These are phyloP conservation scores for Phalacrocorax pelagicus DNA, from an alignment of 2,113 vertebrate species.

Conservation along the genomic window DNA sequence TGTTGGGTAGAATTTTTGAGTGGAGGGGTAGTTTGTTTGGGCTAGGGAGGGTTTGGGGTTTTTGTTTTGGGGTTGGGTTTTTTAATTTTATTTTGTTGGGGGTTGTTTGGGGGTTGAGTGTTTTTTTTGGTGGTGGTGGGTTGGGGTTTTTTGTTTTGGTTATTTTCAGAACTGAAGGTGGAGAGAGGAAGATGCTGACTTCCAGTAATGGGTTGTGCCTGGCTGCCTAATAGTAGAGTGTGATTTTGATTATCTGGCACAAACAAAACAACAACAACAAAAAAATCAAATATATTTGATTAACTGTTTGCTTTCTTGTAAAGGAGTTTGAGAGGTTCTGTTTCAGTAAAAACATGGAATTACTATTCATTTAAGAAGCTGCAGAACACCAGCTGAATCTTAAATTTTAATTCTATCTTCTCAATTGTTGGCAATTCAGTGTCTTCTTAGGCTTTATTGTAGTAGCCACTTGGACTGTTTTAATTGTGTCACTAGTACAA, in stretches of 20 bases:
- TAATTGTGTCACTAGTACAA: not conserved
- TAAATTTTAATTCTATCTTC: not conserved
- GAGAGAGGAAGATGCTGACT: not conserved
- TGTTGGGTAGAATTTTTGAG: accelerated
- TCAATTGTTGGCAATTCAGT: not conserved
- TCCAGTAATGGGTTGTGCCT: not conserved
- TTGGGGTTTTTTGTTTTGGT: not conserved
- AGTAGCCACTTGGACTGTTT: not conserved
- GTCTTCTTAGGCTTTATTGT: not conserved
- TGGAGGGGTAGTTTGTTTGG: not conserved
- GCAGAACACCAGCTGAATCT: not conserved
- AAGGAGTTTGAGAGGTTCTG: not conserved
- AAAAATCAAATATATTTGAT: not conserved
- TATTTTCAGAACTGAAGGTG: not conserved
- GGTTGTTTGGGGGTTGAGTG: not conserved
- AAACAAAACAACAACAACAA: not conserved
- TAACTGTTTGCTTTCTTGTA: not conserved
- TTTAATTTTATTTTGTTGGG: not conserved
- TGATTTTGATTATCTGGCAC: not conserved
- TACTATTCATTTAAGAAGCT: not conserved
- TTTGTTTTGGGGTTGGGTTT: too few species aligned
- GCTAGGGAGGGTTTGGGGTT: too few species aligned
- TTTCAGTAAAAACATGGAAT: not conserved
- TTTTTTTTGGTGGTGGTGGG: too few species aligned
- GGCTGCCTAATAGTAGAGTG: not conserved